phyloP scores from a whole-genome alignment of 1,140 invertebrate species.

The Drosophila yakuba region DNA sequence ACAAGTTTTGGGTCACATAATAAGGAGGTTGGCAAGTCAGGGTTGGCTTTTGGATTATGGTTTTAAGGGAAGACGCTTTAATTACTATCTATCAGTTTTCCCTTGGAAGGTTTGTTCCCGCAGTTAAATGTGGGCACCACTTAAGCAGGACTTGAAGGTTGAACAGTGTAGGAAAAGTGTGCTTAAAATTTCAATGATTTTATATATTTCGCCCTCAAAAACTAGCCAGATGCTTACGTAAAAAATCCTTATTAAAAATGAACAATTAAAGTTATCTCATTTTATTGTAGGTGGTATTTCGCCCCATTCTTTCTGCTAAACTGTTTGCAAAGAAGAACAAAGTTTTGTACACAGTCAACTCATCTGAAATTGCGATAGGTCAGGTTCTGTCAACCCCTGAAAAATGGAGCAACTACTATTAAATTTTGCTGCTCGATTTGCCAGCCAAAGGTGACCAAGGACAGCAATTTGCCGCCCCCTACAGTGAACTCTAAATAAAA shows the following conservation, averaged over 20 bases:
- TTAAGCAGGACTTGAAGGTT: no score
- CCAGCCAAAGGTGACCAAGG: constrained; percentile 27
- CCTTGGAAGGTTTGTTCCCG: no score
- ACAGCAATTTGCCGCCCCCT: constrained; percentile 28
- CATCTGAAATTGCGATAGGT: constrained; percentile 39
- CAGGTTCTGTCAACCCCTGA: constrained; percentile 25
- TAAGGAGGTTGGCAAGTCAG: neutral
- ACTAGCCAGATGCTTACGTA: no score
- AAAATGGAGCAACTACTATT: constrained; percentile 14
- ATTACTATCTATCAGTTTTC: neutral
- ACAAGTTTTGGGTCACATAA: constrained; percentile 9
- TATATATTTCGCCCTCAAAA: no score
- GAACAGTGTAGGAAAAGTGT: no score
- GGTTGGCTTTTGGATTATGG: neutral
- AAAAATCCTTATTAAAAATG: neutral
- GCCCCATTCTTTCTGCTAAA: neutral
- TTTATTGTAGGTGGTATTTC: constrained; percentile 8
- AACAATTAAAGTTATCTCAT: neutral
- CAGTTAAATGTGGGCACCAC: no score
- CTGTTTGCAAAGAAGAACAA: constrained; percentile 20
- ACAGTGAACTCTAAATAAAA: constrained; percentile 36
- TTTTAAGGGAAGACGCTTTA: neutral
- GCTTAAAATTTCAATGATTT: no score
- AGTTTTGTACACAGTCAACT: constrained; percentile 22
- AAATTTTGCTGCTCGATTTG: constrained; percentile 36